Evolutionary conservation across 92 coral and sea anemone genomes (phyloP).

Genomic region (Epizoanthus rinbou): DNA sequence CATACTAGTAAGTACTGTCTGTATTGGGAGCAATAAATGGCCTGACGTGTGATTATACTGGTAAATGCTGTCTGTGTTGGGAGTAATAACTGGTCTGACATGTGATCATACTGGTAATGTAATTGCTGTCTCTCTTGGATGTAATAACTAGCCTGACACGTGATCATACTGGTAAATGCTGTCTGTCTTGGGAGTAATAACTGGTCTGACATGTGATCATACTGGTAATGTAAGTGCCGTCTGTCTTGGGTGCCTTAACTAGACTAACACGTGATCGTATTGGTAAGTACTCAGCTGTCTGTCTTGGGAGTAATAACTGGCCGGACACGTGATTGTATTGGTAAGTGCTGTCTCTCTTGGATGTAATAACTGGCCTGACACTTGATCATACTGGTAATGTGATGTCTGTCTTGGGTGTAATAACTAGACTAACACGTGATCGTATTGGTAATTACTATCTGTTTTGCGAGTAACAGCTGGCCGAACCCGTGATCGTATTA

Average conservation of each 20-base stretch:
- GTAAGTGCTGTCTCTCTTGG: no score
- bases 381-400: no score
- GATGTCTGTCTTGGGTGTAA: no score
- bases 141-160: background rate
- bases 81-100: background rate
- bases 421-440: background rate
- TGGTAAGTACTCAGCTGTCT: no score
- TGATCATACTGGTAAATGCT: no score
- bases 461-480: background rate
- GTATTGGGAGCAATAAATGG: background rate
- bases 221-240: no score
- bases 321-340: background rate
- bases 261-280: background rate
- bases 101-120: no score
- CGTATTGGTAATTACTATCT: no score
- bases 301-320: background rate
- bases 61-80: background rate
- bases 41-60: background rate
- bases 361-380: background rate
- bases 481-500: background rate
- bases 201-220: no score
- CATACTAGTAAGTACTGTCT: conserved; percentile 2
- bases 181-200: no score
- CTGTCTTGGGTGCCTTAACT: background rate
- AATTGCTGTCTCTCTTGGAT: no score